Evolutionary conservation across 2,888 invertebrate species (phyloP).

Genomic region (Phasia obesa): DNA sequence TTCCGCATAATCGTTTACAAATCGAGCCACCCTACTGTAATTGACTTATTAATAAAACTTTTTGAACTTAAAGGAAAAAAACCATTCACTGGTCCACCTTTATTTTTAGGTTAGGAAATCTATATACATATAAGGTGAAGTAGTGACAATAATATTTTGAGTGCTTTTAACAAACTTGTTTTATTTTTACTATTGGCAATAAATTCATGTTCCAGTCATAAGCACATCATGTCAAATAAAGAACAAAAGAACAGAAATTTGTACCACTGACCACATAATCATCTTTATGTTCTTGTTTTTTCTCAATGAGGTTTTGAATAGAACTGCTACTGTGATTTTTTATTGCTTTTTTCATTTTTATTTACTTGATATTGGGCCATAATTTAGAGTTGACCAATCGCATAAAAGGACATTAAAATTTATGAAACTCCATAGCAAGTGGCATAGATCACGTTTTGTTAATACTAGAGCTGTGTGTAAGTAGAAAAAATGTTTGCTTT

Average conservation of each 20-base stretch:
- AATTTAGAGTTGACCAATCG: slow-evolving; percentile 60
- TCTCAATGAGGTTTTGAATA: slow-evolving; percentile 32
- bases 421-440: slow-evolving; percentile 40
- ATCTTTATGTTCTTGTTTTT: slow-evolving; percentile 5
- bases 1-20: too few relatives aligned
- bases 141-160: slow-evolving; percentile 63
- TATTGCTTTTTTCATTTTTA: slow-evolving; percentile 6
- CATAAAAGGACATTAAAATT: slow-evolving; percentile 55
- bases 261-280: slow-evolving; percentile 44
- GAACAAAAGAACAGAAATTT: slow-evolving; percentile 8
- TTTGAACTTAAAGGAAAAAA: too few relatives aligned
- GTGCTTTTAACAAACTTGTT: slow-evolving; percentile 44
- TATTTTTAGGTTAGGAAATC: too few relatives aligned
- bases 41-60: too few relatives aligned
- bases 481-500: neutral
- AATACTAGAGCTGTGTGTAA: slow-evolving; percentile 7
- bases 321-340: slow-evolving; percentile 31
- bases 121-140: slow-evolving; percentile 28
- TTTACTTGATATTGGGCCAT: slow-evolving; percentile 29
- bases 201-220: slow-evolving; percentile 60
- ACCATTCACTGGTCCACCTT: too few relatives aligned
- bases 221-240: slow-evolving; percentile 8
- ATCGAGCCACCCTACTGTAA: too few relatives aligned
- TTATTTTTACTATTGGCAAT: slow-evolving; percentile 45
- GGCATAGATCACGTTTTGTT: slow-evolving; percentile 40